Base-by-base conservation (phyloP, 2,113 vertebrate species). In the Callionymus lyra region DNA sequence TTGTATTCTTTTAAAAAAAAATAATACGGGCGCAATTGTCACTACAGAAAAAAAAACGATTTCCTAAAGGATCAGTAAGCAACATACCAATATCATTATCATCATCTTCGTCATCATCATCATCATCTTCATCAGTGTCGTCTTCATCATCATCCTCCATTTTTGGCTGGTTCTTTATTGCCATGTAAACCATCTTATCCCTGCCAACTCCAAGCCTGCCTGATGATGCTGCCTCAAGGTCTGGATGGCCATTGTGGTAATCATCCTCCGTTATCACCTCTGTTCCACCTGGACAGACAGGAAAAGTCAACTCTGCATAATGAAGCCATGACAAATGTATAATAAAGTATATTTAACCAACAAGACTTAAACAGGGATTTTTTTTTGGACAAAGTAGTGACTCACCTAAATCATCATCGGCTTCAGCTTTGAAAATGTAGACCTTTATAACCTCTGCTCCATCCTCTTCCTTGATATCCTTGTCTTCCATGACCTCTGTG, bases 181-280 rank as follows among this genome's bases (percentile, higher is more conserved):
- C 90, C 95, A 98, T 99, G 79, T 99, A 99, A 72, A 99, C 92
- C 94, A 98, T 97, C 82, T 97, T 99, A 74, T 99, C 95, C 65
- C 92, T 87, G 16, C 91, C 87, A 57, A 95, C 83, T 72, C 92
- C 87, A 60, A 95, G 79, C 72, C 93, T 87, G 37, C 85, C 91
- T n/a, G 89, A 82, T 15, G 80, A 72, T 33, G 85, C 87, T 47
- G 92, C 87, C 68, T 98, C 94, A 70, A 96, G 82, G 50, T 93
- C 90, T 48, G 90, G 81, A 70, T 96, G 93, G 45, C 95, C 90
- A 62, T 86, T 94, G 59, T 92, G 91, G 52, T 94, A 98, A 61
- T 98, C 95, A 43, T 89, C 92, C 69, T 99, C 93, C 2, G 91
- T 90, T 63, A 99, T 91, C 52, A 98, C 93, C 82, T 98, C 95